phyloP scores from a whole-genome alignment of 1,140 invertebrate genomes.

The Trichonephila inaurata region DNA sequence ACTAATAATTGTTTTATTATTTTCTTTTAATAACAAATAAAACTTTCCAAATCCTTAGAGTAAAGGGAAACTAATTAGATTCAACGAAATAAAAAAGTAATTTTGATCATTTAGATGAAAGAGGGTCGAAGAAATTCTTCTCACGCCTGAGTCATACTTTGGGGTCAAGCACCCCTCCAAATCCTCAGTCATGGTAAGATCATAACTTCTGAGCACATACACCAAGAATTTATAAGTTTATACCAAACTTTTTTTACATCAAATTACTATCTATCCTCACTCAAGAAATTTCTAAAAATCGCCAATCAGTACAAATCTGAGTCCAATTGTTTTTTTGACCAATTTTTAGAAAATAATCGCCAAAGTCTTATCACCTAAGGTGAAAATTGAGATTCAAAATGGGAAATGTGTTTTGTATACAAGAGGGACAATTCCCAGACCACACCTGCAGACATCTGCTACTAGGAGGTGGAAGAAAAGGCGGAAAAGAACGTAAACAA shows the following conservation, averaged over 20 bases:
- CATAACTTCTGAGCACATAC: background rate
- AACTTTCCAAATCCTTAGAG: too few species aligned
- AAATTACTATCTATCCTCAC: background rate
- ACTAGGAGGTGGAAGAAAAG: conserved; percentile 16
- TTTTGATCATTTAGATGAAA: too few species aligned
- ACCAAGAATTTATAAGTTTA: background rate
- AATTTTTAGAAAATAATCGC: conserved; percentile 4
- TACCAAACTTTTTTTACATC: background rate
- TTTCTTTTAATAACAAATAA: too few species aligned
- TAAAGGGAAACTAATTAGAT: too few species aligned
- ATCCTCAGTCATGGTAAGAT: background rate
- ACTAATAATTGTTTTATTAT: too few species aligned
- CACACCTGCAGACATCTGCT: conserved; percentile 62
- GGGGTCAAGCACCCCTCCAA: conserved; percentile 5
- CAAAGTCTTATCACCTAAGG: background rate
- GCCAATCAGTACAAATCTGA: background rate
- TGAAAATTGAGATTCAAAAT: background rate
- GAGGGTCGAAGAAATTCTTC: too few species aligned
- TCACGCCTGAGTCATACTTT: background rate
- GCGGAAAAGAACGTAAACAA: conserved; percentile 21
- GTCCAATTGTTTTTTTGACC: background rate
- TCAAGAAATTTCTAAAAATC: background rate
- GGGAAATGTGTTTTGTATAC: background rate
- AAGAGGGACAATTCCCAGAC: background rate
- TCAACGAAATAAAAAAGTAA: too few species aligned